A percentile compares a stretch with the other conserved stretches of the same genome.
phyloP scores from a whole-genome alignment of 30 jellyfish, hydroid and myxozoan species.

The Morbakka virulenta region DNA sequence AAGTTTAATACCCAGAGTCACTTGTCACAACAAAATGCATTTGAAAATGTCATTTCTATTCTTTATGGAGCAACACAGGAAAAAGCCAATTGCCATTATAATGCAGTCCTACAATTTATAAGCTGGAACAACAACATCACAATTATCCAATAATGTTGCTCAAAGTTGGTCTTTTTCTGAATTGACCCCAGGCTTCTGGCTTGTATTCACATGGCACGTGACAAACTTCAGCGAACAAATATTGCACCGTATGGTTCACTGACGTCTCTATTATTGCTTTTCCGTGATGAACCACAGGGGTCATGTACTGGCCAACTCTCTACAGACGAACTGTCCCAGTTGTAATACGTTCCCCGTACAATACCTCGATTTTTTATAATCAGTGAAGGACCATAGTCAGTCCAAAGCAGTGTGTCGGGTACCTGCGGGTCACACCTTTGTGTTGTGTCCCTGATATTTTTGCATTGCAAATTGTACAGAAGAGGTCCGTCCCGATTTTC shows the following conservation, averaged over 20 bases:
- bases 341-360: constrained; percentile 70
- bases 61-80: no score
- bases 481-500: constrained; percentile 22
- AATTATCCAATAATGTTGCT: no score
- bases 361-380: constrained; percentile 41
- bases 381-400: constrained; percentile 69
- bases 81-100: no score
- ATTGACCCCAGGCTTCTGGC: no score
- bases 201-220: no score
- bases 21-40: no score
- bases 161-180: no score
- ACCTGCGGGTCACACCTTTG: constrained; percentile 52
- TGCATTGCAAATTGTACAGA: constrained; percentile 41
- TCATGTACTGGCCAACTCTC: constrained; percentile 82
- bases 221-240: no score
- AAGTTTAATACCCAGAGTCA: no score
- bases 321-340: constrained; percentile 66
- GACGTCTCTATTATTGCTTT: constrained; percentile 55
- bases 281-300: constrained; percentile 70
- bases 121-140: no score
- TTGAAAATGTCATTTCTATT: no score
- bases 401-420: constrained; percentile 79
- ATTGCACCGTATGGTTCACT: constrained; percentile 63
- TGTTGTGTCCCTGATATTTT: constrained; percentile 64
- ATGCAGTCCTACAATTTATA: no score